Percentiles rank a stretch among this genome's conserved stretches.
phyloP scores from a whole-genome alignment of 2,797 vertebrate genomes.

The Pseudotriccus pelzelni region DNA sequence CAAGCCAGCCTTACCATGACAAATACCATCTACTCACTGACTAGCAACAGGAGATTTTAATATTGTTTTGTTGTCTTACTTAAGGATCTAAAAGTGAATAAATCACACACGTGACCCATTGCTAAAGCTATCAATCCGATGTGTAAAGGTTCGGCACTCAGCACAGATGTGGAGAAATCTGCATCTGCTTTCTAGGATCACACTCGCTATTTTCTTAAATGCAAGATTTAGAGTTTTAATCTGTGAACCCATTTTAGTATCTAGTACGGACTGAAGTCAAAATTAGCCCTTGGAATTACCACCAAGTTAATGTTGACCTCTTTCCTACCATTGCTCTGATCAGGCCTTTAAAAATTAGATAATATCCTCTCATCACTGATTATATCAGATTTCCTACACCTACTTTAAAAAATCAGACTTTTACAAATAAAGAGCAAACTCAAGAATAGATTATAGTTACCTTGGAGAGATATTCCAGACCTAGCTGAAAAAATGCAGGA shows the following conservation, averaged over 20 bases:
- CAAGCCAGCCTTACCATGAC: neutral
- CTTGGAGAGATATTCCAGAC: neutral
- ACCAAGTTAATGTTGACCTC: neutral
- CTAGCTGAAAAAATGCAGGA: neutral
- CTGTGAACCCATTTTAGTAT: neutral
- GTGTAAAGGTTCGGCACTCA: neutral
- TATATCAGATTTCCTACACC: neutral
- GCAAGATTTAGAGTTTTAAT: neutral
- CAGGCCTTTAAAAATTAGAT: conserved; percentile 8
- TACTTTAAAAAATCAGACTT: conserved; percentile 8
- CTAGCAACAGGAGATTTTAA: neutral
- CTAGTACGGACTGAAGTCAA: neutral
- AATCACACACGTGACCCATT: neutral
- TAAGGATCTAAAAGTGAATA: neutral
- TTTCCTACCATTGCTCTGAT: neutral
- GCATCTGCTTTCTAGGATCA: neutral
- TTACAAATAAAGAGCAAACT: neutral
- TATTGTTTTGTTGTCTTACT: neutral
- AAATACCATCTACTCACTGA: neutral
- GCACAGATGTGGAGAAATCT: neutral
- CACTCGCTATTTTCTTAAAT: neutral
- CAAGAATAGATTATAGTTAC: neutral
- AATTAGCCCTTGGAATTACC: neutral
- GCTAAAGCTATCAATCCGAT: neutral
- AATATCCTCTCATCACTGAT: neutral